Conservation (phyloP, 2,888 invertebrate species). For the Ferdinandea cuprea region DNA sequence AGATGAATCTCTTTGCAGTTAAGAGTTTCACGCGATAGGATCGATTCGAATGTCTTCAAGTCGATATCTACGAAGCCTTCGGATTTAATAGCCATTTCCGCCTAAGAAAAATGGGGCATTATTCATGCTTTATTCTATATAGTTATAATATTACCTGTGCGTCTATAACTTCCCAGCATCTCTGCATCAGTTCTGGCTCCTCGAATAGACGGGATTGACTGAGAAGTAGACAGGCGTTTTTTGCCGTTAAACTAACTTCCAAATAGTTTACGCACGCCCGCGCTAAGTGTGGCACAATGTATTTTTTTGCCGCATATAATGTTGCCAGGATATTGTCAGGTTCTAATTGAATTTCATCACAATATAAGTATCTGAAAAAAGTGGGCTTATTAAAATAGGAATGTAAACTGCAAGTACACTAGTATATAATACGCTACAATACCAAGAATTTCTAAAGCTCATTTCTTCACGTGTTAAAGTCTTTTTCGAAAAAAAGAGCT, state of each 20-base stretch:
- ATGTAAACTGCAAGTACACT: no score
- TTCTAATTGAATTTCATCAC: slow-evolving; percentile 97
- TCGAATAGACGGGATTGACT: slow-evolving; percentile 98
- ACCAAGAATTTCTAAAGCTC: no score
- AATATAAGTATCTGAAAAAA: slow-evolving; percentile 93
- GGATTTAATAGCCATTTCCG: slow-evolving; percentile 97
- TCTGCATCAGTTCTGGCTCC: slow-evolving; percentile 97
- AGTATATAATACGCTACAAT: no score
- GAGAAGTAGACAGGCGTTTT: slow-evolving; percentile 97
- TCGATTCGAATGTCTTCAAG: slow-evolving; percentile 94
- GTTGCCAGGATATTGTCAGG: slow-evolving; percentile 97
- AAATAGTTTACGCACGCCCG: slow-evolving; percentile 97
- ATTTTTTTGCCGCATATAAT: slow-evolving; percentile 97
- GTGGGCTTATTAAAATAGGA: not conserved
- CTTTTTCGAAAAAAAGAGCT: no score
- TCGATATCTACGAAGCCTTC: slow-evolving; percentile 99
- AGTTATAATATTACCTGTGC: slow-evolving; percentile 89
- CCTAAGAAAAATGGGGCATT: slow-evolving; percentile 83
- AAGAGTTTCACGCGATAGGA: slow-evolving; percentile 95
- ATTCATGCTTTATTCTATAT: not conserved
- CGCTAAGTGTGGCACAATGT: slow-evolving; percentile 97
- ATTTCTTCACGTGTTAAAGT: no score
- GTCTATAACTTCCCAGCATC: slow-evolving; percentile 99
- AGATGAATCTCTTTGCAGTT: slow-evolving; percentile 97
- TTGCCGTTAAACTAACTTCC: slow-evolving; percentile 97